Evolutionary conservation across 2,113 vertebrate species (phyloP), one percentile per base, ranked within the genome.

Genomic region (Tenrec ecaudatus): DNA sequence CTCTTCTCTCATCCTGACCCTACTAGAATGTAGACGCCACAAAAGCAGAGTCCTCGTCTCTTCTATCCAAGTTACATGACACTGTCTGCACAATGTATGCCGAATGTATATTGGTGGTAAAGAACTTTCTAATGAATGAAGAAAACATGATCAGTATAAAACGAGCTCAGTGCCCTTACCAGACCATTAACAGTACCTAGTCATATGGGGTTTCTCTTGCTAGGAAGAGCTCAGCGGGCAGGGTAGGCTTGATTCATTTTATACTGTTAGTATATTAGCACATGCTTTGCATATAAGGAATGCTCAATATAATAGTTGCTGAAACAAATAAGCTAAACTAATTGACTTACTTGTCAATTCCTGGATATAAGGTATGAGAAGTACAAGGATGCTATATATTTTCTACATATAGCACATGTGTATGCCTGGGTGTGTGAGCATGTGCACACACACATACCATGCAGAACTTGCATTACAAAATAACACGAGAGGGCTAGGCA

Each of bases 301-400:
- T 77, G 66, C 58, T 81, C 43, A 73, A 58, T 73, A 66, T 77
- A 53, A 31, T 7, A 71, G 68, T 1, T 90, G n/a, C 4, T 75
- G n/a, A 69, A 94, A 82, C 83, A 68, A 71, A 4, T 1, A 82
- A 89, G 33, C 82, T 71, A 87, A 92, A 93, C 76, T 73, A 25
- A 91, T 0, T 76, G 77, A 83, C 31, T 89, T 81, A 83, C 27
- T 89, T 81, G 31, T 31, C 17, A 2, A 38, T 33, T 89, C 22
- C 60, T 53, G 81, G 11, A 8, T 84, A 66, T 86, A 77, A 89
- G 60, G 20, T 17, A 58, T 68, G 22, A 90, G 29, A 89, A 68
- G 10, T n/a, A 92, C 47, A 92, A 38, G 87, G 27, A 78, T 10
- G 5, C 20, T 62, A 62, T 20, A 62, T 62, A 22, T 62, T 62